Evolutionary conservation across 1,140 invertebrate species (phyloP), one percentile per base, ranked within the genome.

Genomic region (Alviniconcha marisindica): DNA sequence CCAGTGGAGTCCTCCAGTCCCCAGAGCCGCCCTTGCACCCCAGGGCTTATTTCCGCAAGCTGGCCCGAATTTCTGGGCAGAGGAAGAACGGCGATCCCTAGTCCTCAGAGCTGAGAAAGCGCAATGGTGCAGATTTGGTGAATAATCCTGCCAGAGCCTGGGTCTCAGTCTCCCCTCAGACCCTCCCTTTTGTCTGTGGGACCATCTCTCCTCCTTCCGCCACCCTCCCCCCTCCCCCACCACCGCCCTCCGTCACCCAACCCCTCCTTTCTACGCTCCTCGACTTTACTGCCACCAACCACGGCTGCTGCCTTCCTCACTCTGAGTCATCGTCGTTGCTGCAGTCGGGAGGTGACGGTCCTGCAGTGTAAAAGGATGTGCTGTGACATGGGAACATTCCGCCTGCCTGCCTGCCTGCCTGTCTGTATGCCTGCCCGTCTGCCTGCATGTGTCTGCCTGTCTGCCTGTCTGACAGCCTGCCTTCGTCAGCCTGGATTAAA

Each of bases 21-120:
- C 69, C 38, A 40, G 2, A 71, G 69, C 21, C 36, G 36, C 12
- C 33, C 2, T 33, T 14, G 69, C 33, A 21, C 14, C 69, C 69
- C 36, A 33, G 69, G 69, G 78, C 36, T 80, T 80, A 80, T 80
- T 80, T 80, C 78, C 78, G 78, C 78, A 28, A 44, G 40, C 42
- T 21, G 78, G 36, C 56, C 60, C 48, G 15, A 51, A 56, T 78
- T 60, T 60, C 77, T 36, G 77, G 77, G 51, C 5, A 33, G 51
- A n/a, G 42, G 31, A 36, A 51, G 31, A 54, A 36, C 18, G 7
- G 15, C 31, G 69, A 18, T 71, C 14, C 69, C 33, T 15, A 10
- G 10, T 21, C 36, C 69, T 36, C 38, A 2, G 38, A n/a, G 36
- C 56, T 44, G 33, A 60, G 78, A 28, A 33, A 31, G 40, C 3